Evolutionary conservation across 2,113 vertebrate genomes (phyloP), one percentile per base, ranked within the genome.

Genomic region (Hippocampus guttulatus): DNA sequence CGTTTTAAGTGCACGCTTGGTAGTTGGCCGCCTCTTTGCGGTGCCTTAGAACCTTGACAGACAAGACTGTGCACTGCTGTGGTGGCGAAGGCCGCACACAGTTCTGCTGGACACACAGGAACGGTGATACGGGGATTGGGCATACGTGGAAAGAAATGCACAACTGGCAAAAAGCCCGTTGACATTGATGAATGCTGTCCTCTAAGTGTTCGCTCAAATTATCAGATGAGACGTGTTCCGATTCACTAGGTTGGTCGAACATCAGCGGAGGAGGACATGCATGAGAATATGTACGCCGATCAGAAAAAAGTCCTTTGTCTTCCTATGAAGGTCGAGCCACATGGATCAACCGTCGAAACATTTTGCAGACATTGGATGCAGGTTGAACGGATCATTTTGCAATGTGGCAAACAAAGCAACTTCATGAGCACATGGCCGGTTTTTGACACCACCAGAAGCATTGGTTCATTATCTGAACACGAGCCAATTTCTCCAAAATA

Each of bases 111-210:
- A 82, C 77, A 80, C 79, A 81, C 76, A 78, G 80, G 86, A 87
- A 87, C 71, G 77, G 86, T 84, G 78, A 75, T 62, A 14, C 2
- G 55, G 85, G 85, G 78, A 75, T 62, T 16, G 43, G 78, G 81
- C 71, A 63, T 74, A 68, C 72, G 47, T 27, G 63, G 72, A 82
- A 81, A 85, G 79, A 89, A 91, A 85, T 82, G 90, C 90, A 89
- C 84, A 63, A 82, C n/a, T 65, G 83, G 88, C 89, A 90, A 86
- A 90, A 88, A 71, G 67, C 25, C 52, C 0, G 2, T 15, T 87
- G 88, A 91, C 89, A 71, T 87, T 92, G 91, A 91, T 90, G 85
- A 91, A 92, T 92, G 87, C 73, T 84, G 87, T 88, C 87, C 89
- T 89, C 81, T 45, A 82, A 85, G 81, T 82, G 88, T 84, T 86